Base-by-base conservation (phyloP, 2,888 invertebrate genomes). In the Myopa testacea region DNA sequence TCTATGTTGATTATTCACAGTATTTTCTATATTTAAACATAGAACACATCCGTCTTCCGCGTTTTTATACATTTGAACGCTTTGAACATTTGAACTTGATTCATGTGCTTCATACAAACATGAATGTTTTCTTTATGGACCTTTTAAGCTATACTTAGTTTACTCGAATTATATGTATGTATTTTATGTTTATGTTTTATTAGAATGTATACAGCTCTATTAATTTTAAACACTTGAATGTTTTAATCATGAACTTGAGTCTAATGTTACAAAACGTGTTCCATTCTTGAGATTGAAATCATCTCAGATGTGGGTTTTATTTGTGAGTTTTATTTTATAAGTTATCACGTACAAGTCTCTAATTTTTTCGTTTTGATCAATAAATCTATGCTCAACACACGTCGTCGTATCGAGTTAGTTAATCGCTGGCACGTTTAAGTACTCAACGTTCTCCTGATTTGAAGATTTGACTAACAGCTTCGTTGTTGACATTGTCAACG, bases 401-500 rank as follows among this genome's bases (percentile, higher is more conserved):
- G 62, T 70, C 26, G 16, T 14, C 26, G 19, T 34, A 50, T 69
- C 50, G 38, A 6, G 55, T 58, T 38, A 68, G 81, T 81, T 81
- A 78, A 81, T 81, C 79, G 77, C 10, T 45, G 70, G 70, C 81
- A 79, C 79, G 81, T 78, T 72, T 74, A n/a, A n/a, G n/a, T n/a
- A 55, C 55, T n/a, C 26, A 26, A 26, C 26, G 26, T 26, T 50
- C 50, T 10, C 50, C 14, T 50, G 8, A 50, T 50, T 50, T 50
- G 10, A 50, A 50, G 14, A 50, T 50, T 50, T 50, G 10, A 50
- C 10, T 50, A 8, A 50, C 50, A 26, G 26, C 26, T 26, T 26
- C 26, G 2, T 26, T 26, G 26, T 1, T 26, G 1, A 1, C 26
- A 26, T 26, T 26, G 2, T 26, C 26, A 26, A 26, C 2, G 26